A percentile compares a stretch with the other conserved stretches of the same genome.
phyloP scores from a whole-genome alignment of 2,888 invertebrate species.

The Drosophila subsilvestris region DNA sequence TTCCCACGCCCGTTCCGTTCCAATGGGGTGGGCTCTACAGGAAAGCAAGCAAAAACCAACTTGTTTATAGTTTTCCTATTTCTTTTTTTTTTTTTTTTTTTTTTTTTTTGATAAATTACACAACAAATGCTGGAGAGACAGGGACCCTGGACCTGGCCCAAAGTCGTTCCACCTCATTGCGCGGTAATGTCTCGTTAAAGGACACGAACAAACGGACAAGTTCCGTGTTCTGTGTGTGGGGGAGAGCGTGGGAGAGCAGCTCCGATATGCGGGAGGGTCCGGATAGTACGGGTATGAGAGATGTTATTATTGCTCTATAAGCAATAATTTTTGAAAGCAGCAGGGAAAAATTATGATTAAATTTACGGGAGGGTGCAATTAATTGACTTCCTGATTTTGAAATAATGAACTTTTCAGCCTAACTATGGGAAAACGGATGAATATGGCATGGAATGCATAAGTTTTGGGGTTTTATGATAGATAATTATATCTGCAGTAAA shows the following conservation, averaged over 20 bases:
- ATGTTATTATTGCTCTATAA: constrained; percentile 24
- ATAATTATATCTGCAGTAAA: not conserved
- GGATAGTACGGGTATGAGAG: not conserved
- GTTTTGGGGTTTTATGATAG: not conserved
- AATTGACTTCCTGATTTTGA: constrained; percentile 27
- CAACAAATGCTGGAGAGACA: constrained; percentile 52
- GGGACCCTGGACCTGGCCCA: constrained; percentile 8
- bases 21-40: constrained; percentile 22
- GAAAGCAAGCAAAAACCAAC: constrained; percentile 8
- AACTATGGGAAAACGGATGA: not conserved
- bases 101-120: constrained; percentile 68
- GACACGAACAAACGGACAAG: constrained; percentile 37
- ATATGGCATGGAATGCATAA: not conserved
- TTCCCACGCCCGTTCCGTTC: constrained; percentile 61
- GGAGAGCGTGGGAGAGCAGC: constrained; percentile 64
- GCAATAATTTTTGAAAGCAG: constrained; percentile 24
- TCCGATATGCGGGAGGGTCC: not conserved
- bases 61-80: constrained; percentile 22
- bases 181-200: constrained; percentile 51
- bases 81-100: constrained; percentile 10
- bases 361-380: constrained; percentile 1
- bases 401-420: not conserved
- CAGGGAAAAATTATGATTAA: constrained; percentile 23
- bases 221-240: constrained; percentile 2
- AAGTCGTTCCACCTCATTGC: constrained; percentile 68